A percentile compares a stretch with the other conserved stretches of the same genome.
These are phyloP conservation scores for Hecatera dysodea DNA, from an alignment of 2,888 invertebrate species.

Conservation along the genomic window DNA sequence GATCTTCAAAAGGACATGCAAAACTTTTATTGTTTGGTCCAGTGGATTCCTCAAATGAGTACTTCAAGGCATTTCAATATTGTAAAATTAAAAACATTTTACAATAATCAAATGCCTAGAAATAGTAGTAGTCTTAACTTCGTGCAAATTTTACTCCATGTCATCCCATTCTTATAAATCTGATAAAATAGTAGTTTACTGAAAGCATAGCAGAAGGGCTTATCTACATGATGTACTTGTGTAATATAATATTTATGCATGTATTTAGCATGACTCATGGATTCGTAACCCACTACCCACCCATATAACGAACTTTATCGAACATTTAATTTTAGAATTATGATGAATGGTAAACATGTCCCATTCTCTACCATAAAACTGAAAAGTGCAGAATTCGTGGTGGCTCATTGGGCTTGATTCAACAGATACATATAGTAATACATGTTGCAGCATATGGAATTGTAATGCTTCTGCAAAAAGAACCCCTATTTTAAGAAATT, in stretches of 20 bases:
- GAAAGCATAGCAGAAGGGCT: not conserved
- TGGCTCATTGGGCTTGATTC: not conserved
- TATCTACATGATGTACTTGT: not conserved
- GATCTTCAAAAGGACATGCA: no score
- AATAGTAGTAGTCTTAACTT: not conserved
- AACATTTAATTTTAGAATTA: constrained; percentile 4
- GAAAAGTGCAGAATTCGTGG: not conserved
- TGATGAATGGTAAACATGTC: not conserved
- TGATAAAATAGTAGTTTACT: no score
- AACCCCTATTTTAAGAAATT: not conserved
- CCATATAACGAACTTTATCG: constrained; percentile 18
- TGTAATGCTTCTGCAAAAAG: not conserved
- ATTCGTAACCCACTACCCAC: not conserved
- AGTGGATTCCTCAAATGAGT: not conserved
- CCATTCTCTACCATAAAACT: not conserved
- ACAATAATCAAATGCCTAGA: no score
- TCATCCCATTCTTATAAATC: not conserved
- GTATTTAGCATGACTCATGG: constrained; percentile 21
- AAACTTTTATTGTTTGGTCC: not conserved
- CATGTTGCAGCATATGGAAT: not conserved
- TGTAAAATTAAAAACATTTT: no score
- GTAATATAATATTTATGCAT: constrained; percentile 15
- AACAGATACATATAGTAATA: not conserved
- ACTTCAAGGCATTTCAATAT: not conserved
- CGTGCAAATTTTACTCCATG: not conserved